These are phyloP conservation scores for Epicampocera succincta DNA, from an alignment of 2,888 invertebrate genomes.

Conservation along the genomic window DNA sequence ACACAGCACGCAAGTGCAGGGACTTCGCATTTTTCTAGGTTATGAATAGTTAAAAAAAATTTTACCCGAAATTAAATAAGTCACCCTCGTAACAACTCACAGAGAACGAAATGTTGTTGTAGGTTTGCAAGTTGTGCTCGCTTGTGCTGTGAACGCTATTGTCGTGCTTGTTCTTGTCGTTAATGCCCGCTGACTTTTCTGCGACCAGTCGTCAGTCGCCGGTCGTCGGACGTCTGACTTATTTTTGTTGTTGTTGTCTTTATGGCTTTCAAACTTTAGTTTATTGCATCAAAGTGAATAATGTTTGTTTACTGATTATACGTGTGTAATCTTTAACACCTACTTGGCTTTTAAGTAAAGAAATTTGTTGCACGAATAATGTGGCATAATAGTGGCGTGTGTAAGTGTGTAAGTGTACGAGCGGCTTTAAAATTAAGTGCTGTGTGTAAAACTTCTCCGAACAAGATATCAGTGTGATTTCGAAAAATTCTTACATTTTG, in stretches of 20 bases:
- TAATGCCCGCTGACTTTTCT: conserved; percentile 41
- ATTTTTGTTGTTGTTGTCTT: conserved; percentile 22
- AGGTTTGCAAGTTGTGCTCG: conserved; percentile 20
- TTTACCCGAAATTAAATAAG: too few species aligned
- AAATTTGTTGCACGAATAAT: conserved; percentile 56
- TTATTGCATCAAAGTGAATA: conserved; percentile 62
- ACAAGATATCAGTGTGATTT: conserved; percentile 51
- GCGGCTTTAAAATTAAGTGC: conserved; percentile 49
- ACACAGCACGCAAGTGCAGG: too few species aligned
- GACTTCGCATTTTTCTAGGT: too few species aligned
- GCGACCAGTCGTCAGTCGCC: conserved; percentile 13
- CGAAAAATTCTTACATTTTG: conserved; percentile 7
- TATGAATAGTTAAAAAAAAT: too few species aligned
- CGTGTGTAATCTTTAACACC: conserved; percentile 66
- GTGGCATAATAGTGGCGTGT: conserved; percentile 33
- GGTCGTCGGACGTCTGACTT: conserved; percentile 9
- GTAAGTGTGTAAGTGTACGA: not conserved
- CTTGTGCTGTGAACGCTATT: conserved; percentile 52
- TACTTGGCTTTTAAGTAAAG: conserved; percentile 65
- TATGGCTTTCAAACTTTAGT: conserved; percentile 63
- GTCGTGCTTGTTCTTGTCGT: conserved; percentile 8
- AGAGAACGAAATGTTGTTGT: too few species aligned
- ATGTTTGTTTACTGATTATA: conserved; percentile 64
- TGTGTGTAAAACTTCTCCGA: conserved; percentile 28
- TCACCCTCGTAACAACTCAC: too few species aligned